A percentile compares a stretch with the other conserved stretches of the same genome.
Evolutionary conservation across 2,797 vertebrate species (phyloP).

Genomic region (Lutjanus argentimaculatus): DNA sequence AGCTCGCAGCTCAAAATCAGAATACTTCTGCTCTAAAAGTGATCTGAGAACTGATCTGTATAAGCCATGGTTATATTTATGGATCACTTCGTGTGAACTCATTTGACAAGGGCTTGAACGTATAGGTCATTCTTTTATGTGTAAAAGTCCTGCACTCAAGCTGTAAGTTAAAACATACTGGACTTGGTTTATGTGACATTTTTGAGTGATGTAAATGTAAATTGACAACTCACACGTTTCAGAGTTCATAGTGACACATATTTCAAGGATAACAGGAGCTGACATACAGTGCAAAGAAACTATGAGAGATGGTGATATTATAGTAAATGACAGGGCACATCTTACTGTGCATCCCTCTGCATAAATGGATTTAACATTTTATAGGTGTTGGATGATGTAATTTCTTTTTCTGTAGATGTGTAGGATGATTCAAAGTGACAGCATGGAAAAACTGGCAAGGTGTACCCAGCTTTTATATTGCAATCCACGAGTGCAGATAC

Average conservation of each 20-base stretch:
- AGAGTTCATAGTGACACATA: background rate
- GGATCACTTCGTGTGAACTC: too few relatives aligned
- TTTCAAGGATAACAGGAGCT: conserved; percentile 4
- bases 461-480: conserved; percentile 23
- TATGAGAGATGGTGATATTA: background rate
- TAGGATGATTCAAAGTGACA: conserved; percentile 26
- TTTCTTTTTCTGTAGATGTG: conserved; percentile 8
- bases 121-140: too few relatives aligned
- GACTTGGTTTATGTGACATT: background rate
- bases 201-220: conserved; percentile 1
- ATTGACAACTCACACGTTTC: conserved; percentile 7
- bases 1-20: background rate
- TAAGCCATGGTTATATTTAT: too few relatives aligned
- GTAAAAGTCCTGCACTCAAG: background rate
- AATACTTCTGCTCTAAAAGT: background rate
- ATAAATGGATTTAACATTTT: conserved; percentile 35
- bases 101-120: too few relatives aligned
- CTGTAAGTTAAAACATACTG: background rate
- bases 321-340: conserved; percentile 10
- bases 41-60: too few relatives aligned
- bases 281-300: background rate
- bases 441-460: background rate
- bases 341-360: background rate
- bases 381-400: background rate
- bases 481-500: background rate